Evolutionary conservation across 2,113 vertebrate species (phyloP), one percentile per base, ranked within the genome.

Genomic region (Pedionomus torquatus): DNA sequence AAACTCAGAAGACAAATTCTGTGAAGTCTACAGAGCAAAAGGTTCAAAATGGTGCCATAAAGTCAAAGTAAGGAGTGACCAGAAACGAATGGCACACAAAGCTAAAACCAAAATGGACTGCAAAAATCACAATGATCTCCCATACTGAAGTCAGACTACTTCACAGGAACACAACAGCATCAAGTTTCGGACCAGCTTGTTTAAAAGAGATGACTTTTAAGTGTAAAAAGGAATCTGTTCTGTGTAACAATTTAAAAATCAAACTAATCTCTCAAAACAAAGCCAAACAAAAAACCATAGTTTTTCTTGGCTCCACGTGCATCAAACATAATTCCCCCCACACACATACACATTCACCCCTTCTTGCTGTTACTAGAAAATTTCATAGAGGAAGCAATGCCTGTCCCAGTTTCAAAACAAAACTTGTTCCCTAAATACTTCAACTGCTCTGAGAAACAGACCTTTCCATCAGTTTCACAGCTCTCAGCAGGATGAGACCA

Each of bases 271-370:
- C 16, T 25, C 28, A 30, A 76, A 88, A 75, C 17, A 75, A 75
- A 24, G 26, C 25, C n/a, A 78, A 87, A 94, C 18, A 68, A 76
- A 82, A 41, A 5, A 10, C 7, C 9, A 13, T 11, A 21, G 57
- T 33, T 83, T 58, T 41, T 7, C 28, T n/a, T 48, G 26, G 33
- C 58, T 87, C 39, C 43, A 30, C 0, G 3, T 25, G 9, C 41
- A 44, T 4, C 3, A 7, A 55, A 44, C 5, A 4, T 12, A 44
- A 70, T 3, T 57, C 25, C 24, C 3, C 48, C 4, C 13, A 13
- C 31, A 43, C 26, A 28, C 17, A 65, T 2, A 61, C n/a, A 49
- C 0, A 0, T 18, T 44, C 9, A 17, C 5, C 37, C 13, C 28
- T 41, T 51, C 7, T 24, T 10, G 31, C 28, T 74, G 46, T 44